Evolutionary conservation across 2,797 vertebrate genomes (phyloP).

Genomic region (Enteromius mattozi): DNA sequence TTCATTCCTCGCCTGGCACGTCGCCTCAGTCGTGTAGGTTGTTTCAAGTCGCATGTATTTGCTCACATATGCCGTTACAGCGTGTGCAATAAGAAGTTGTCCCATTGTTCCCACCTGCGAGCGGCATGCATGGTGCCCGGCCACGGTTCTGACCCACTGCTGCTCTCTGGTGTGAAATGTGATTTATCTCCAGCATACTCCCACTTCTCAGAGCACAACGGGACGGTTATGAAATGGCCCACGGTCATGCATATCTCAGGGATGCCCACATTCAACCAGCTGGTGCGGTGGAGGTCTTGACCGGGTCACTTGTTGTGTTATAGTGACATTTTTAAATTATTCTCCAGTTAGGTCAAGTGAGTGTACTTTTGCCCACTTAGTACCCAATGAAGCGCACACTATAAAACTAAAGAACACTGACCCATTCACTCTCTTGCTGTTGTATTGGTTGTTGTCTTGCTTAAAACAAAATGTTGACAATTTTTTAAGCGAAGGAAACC

Average conservation of each 20-base stretch:
- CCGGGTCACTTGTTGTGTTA: constrained; percentile 1
- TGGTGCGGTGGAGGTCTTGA: constrained; percentile 6
- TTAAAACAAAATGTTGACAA: too few relatives aligned
- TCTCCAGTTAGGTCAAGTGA: neutral
- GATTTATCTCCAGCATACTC: constrained; percentile 70
- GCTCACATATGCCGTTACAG: constrained; percentile 48
- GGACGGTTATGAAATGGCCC: constrained; percentile 72
- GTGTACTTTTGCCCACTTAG: neutral
- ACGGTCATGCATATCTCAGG: constrained; percentile 41
- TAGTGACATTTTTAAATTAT: neutral
- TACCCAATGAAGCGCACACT: neutral
- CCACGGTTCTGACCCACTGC: constrained; percentile 49
- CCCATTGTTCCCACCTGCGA: constrained; percentile 51
- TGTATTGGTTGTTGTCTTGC: neutral
- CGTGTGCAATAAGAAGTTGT: constrained; percentile 47
- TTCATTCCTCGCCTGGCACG: constrained; percentile 64
- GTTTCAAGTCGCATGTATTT: constrained; percentile 56
- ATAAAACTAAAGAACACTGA: neutral
- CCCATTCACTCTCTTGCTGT: neutral
- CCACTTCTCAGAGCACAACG: constrained; percentile 71
- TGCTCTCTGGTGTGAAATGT: constrained; percentile 78
- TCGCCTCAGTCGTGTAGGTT: constrained; percentile 58
- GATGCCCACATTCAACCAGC: constrained; percentile 31
- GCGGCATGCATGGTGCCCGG: constrained; percentile 22
- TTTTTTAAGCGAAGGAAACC: neutral